A percentile compares a stretch with the other conserved stretches of the same genome.
Evolutionary conservation across 1,140 invertebrate species (phyloP).

Genomic region (Drosophila virilis): DNA sequence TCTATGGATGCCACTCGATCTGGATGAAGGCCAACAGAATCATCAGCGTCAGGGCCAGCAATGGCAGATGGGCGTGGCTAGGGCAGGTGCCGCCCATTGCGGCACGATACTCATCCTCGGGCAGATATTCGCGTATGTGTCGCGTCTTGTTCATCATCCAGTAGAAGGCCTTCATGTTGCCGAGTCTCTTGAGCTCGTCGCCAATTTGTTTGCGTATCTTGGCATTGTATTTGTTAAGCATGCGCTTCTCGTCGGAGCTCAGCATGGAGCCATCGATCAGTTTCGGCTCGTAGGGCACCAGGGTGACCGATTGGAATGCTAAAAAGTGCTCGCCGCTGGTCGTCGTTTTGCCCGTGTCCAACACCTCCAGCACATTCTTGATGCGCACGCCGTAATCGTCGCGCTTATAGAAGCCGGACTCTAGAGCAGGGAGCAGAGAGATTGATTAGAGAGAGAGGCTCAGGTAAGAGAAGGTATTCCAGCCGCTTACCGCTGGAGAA

Average conservation of each 20-base stretch:
- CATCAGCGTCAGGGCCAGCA: constrained; percentile 19
- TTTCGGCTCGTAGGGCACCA: constrained; percentile 97
- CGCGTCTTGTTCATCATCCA: constrained; percentile 93
- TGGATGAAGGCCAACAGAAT: constrained; percentile 24
- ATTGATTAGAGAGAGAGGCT: background rate
- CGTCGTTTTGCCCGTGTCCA: constrained; percentile 86
- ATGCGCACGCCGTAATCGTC: constrained; percentile 95
- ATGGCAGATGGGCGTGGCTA: background rate
- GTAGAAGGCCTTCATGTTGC: constrained; percentile 88
- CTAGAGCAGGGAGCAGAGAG: constrained; percentile 83
- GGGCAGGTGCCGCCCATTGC: constrained; percentile 42
- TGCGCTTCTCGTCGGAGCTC: constrained; percentile 89
- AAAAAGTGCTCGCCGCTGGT: constrained; percentile 86
- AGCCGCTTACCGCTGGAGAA: constrained; percentile 90
- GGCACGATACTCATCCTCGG: constrained; percentile 78
- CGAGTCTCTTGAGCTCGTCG: constrained; percentile 88
- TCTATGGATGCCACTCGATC: constrained; percentile 5
- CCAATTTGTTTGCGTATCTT: constrained; percentile 89
- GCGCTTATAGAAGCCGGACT: constrained; percentile 92
- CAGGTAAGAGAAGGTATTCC: background rate
- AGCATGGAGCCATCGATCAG: constrained; percentile 93
- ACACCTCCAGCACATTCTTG: constrained; percentile 95
- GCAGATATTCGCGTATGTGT: constrained; percentile 86
- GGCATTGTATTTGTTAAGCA: constrained; percentile 92
- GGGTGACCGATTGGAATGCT: constrained; percentile 92